phyloP scores from a whole-genome alignment of 35 echinoderm and acorn worm species.

The Lytechinus variegatus region DNA sequence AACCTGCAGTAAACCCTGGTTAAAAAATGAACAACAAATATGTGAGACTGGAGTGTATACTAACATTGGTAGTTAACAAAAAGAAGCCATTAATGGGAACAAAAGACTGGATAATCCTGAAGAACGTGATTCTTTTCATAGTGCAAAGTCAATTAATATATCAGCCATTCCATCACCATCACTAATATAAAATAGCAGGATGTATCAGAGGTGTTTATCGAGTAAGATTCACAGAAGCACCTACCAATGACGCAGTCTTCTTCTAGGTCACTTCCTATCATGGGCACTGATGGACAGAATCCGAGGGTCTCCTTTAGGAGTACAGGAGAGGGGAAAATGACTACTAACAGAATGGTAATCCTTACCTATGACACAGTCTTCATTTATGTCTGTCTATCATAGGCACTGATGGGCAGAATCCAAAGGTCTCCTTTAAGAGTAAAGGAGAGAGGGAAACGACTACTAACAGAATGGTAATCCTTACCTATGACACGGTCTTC shows the following conservation, averaged over 20 bases:
- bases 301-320: conserved; percentile 79
- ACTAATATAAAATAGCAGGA: too few relatives aligned
- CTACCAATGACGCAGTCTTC: conserved; percentile 65
- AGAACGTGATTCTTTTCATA: too few relatives aligned
- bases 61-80: too few relatives aligned
- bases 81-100: too few relatives aligned
- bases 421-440: neutral
- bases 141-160: too few relatives aligned
- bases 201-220: too few relatives aligned
- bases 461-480: neutral
- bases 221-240: neutral
- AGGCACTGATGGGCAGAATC: conserved; percentile 72
- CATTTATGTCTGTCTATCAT: conserved; percentile 62
- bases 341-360: too few relatives aligned
- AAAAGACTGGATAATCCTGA: too few relatives aligned
- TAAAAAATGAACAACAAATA: too few relatives aligned
- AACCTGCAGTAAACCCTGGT: too few relatives aligned
- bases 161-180: too few relatives aligned
- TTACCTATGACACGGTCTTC: neutral
- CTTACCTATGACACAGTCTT: conserved; percentile 66
- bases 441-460: neutral
- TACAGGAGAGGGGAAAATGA: neutral
- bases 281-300: conserved; percentile 76
- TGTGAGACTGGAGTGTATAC: too few relatives aligned
- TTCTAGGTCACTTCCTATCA: conserved; percentile 67